These are phyloP conservation scores for Melanocharis versteri DNA, from an alignment of 2,113 vertebrate species.

Conservation along the genomic window DNA sequence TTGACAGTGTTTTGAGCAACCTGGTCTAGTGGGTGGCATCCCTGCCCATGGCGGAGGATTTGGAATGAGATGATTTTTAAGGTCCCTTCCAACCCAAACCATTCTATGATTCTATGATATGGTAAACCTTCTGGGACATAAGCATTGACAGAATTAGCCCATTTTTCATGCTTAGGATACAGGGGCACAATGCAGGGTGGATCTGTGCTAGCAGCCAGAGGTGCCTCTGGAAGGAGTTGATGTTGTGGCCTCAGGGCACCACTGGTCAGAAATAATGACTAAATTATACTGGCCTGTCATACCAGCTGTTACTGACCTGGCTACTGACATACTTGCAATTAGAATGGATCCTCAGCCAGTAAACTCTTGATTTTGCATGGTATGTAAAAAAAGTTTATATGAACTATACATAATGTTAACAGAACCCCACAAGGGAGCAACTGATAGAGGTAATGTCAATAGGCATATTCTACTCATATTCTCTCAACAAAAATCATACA, in stretches of 20 bases:
- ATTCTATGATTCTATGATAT: neutral
- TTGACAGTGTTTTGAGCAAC: neutral
- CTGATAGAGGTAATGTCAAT: neutral
- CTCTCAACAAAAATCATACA: neutral
- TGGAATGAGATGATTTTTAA: neutral
- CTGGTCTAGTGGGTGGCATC: neutral
- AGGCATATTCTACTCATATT: neutral
- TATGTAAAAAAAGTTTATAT: neutral
- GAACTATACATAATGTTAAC: neutral
- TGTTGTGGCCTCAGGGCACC: rapidly evolving
- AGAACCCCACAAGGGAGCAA: slow-evolving; percentile 54
- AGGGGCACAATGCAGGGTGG: rapidly evolving
- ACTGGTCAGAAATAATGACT: neutral
- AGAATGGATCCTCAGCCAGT: neutral
- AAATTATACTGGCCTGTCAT: neutral
- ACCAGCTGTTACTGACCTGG: too few relatives aligned
- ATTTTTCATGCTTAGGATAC: neutral
- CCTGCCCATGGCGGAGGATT: neutral
- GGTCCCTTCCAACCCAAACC: neutral
- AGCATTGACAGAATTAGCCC: neutral
- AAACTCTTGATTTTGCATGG: neutral
- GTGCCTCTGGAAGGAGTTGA: neutral
- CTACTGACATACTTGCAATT: neutral
- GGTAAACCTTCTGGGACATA: neutral
- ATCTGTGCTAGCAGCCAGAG: neutral